Evolutionary conservation across 1,140 invertebrate species (phyloP).

Genomic region (Oryctes rhinoceros): DNA sequence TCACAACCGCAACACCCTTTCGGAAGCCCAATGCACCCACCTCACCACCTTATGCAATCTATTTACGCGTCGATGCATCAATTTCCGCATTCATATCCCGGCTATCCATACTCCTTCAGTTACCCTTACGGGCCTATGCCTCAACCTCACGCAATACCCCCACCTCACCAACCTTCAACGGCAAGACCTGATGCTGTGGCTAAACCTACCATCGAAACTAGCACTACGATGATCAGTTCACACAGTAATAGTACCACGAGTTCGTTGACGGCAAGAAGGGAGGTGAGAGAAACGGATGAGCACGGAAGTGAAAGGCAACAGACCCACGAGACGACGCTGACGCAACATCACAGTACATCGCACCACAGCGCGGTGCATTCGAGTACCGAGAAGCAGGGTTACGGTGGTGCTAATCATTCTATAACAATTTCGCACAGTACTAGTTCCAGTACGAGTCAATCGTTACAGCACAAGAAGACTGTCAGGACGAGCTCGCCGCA

Average conservation of each 20-base stretch:
- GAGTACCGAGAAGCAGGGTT: slow-evolving; percentile 67
- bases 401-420: slow-evolving; percentile 66
- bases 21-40: slow-evolving; percentile 66
- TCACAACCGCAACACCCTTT: slow-evolving; percentile 70
- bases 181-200: slow-evolving; percentile 16
- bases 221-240: slow-evolving; percentile 74
- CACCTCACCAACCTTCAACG: slow-evolving; percentile 60
- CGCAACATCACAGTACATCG: slow-evolving; percentile 69
- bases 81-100: slow-evolving; percentile 73
- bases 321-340: slow-evolving; percentile 69
- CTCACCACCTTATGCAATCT: slow-evolving; percentile 67
- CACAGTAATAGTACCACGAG: slow-evolving; percentile 68
- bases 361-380: slow-evolving; percentile 72
- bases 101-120: slow-evolving; percentile 64
- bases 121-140: slow-evolving; percentile 77
- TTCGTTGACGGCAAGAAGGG: slow-evolving; percentile 66
- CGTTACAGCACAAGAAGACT: slow-evolving; percentile 61
- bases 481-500: slow-evolving; percentile 65
- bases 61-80: slow-evolving; percentile 62
- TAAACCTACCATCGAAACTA: slow-evolving; percentile 67
- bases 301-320: slow-evolving; percentile 64
- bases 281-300: slow-evolving; percentile 64
- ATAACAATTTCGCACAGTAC: slow-evolving; percentile 73
- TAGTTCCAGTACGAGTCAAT: slow-evolving; percentile 69
- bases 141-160: slow-evolving; percentile 76